Evolutionary conservation across 2,888 invertebrate genomes (phyloP).

Genomic region (Eupithecia inturbata): DNA sequence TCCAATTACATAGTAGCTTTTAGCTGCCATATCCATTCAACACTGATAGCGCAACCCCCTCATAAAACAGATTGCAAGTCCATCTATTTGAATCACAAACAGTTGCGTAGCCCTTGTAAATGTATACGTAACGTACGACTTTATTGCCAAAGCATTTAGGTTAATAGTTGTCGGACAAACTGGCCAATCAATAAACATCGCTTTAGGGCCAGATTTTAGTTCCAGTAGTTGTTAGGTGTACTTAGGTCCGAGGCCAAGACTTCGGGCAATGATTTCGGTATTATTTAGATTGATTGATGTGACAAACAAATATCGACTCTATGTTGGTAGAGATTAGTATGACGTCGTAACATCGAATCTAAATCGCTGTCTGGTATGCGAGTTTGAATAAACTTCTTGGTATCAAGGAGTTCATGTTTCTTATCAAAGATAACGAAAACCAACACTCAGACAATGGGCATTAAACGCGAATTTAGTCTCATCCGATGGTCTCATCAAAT

Average conservation of each 20-base stretch:
- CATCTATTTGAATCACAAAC: slow-evolving; percentile 13
- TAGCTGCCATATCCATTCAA: background rate
- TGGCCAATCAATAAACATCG: slow-evolving; percentile 27
- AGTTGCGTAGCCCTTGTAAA: slow-evolving; percentile 6
- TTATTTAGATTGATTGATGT: background rate
- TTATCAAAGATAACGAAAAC: background rate
- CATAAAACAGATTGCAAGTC: slow-evolving; percentile 5
- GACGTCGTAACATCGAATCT: background rate
- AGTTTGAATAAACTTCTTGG: background rate
- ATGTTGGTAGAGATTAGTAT: background rate
- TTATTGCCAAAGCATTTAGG: slow-evolving; percentile 22
- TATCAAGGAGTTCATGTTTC: background rate
- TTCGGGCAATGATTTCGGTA: background rate
- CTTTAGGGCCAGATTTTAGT: slow-evolving; percentile 1
- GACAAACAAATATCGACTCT: background rate
- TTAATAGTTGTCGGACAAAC: slow-evolving; percentile 32
- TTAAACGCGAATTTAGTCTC: background rate
- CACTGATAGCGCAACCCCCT: background rate
- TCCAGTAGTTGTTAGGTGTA: background rate
- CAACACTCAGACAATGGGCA: background rate
- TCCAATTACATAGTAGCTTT: background rate
- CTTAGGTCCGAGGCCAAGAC: background rate
- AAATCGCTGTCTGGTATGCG: background rate
- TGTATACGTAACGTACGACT: slow-evolving; percentile 21
- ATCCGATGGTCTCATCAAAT: too few species aligned